Percentiles rank a stretch among this genome's conserved stretches.
Evolutionary conservation across 1,140 invertebrate species (phyloP).

Genomic region (Papilio polytes): DNA sequence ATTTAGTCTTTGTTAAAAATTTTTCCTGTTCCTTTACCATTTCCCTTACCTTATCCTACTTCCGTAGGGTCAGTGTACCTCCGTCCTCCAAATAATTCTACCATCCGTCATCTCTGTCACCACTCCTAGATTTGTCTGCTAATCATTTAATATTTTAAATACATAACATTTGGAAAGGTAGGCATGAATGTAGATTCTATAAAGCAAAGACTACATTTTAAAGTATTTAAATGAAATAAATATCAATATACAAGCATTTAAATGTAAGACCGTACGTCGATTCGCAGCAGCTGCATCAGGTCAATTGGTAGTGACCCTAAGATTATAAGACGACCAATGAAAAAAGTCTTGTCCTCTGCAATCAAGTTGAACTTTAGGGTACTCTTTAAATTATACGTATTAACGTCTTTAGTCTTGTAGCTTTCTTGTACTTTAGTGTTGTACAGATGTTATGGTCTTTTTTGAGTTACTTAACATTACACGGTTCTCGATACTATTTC

Average conservation of each 20-base stretch:
- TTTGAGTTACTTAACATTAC: constrained; percentile 24
- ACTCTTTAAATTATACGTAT: constrained; percentile 47
- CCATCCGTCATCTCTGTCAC: too few species aligned
- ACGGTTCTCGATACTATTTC: neutral
- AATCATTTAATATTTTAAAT: too few species aligned
- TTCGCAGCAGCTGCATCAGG: constrained; percentile 71
- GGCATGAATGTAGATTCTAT: neutral
- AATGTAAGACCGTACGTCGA: constrained; percentile 58
- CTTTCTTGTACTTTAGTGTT: constrained; percentile 46
- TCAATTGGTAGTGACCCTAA: constrained; percentile 77
- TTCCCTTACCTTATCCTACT: too few species aligned
- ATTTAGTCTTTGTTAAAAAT: too few species aligned
- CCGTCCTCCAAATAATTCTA: too few species aligned
- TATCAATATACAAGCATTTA: constrained; percentile 43
- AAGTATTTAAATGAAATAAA: constrained; percentile 26
- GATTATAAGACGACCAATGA: constrained; percentile 63
- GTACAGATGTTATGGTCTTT: constrained; percentile 34
- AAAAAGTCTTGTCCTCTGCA: constrained; percentile 48
- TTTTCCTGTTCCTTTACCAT: too few species aligned
- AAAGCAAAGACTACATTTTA: neutral
- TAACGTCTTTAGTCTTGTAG: constrained; percentile 51
- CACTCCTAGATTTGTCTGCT: too few species aligned
- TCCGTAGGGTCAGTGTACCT: too few species aligned
- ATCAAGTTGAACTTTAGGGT: constrained; percentile 38
- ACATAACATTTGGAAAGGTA: neutral